Conservation (phyloP, 2,797 vertebrate genomes). For the Denticeps clupeoides region DNA sequence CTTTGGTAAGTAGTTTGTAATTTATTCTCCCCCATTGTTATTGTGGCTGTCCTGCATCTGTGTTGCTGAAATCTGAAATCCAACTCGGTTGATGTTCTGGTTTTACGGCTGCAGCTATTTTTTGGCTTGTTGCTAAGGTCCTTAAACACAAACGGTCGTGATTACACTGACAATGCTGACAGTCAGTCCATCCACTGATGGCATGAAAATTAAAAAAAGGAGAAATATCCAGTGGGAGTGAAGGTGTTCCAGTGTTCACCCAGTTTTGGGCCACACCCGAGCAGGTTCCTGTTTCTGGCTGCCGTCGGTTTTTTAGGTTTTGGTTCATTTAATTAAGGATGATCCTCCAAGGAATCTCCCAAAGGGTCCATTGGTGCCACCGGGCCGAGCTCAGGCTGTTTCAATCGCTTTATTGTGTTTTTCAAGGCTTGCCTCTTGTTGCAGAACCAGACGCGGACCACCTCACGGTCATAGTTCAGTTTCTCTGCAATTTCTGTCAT, state of each 20-base stretch:
- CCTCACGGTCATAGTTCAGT: constrained; percentile 98
- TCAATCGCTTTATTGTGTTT: constrained; percentile 99
- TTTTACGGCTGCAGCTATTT: constrained; percentile 38
- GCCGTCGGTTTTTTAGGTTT: constrained; percentile 12
- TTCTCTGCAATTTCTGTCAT: constrained; percentile 99
- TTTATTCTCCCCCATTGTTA: constrained; percentile 45
- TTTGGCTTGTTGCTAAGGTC: constrained; percentile 83
- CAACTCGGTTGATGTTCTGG: no score
- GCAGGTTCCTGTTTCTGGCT: neutral
- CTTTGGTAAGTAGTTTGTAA: constrained; percentile 93
- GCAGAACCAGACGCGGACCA: constrained; percentile 99
- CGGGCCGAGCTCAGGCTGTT: constrained; percentile 78
- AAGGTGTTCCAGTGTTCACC: neutral
- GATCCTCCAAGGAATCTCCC: constrained; percentile 87
- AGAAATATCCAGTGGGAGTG: constrained; percentile 37
- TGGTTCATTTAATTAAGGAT: constrained; percentile 62
- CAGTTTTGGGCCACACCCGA: no score
- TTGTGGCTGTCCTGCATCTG: constrained; percentile 71
- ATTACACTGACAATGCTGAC: constrained; percentile 64
- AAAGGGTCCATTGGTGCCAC: constrained; percentile 80
- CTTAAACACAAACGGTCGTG: constrained; percentile 74
- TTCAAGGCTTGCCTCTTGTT: constrained; percentile 99
- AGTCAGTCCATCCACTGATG: constrained; percentile 44
- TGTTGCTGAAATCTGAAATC: constrained; percentile 62
- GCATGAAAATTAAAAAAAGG: constrained; percentile 46